Conservation (phyloP, 2,888 invertebrate genomes). For the Drosophila acutilabella region DNA sequence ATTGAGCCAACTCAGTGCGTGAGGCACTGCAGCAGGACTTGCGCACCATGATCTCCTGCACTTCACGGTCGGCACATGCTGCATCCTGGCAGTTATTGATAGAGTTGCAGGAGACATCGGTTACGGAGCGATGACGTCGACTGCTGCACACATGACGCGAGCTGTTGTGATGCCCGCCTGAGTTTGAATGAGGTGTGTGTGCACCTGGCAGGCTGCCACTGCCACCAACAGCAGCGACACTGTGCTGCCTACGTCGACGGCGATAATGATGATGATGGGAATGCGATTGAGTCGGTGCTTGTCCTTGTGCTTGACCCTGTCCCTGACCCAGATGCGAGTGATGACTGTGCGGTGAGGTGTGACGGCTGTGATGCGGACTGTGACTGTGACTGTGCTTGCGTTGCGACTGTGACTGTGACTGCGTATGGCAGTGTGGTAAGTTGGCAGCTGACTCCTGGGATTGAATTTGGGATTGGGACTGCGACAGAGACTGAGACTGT, state of each 20-base stretch:
- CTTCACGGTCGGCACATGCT: constrained; percentile 82
- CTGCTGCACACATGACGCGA: constrained; percentile 70
- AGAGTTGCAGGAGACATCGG: constrained; percentile 83
- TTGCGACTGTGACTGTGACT: constrained; percentile 47
- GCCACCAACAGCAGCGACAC: constrained; percentile 64
- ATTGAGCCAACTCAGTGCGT: constrained; percentile 84
- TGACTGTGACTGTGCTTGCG: constrained; percentile 74
- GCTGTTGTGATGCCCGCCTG: constrained; percentile 34
- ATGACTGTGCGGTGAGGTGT: constrained; percentile 81
- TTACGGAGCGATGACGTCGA: constrained; percentile 84
- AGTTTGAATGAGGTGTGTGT: constrained; percentile 58
- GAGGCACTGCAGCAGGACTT: constrained; percentile 82
- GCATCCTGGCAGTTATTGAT: constrained; percentile 82
- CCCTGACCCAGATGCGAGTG: constrained; percentile 60
- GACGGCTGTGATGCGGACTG: constrained; percentile 77
- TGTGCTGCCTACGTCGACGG: constrained; percentile 60
- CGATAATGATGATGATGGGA: constrained; percentile 76
- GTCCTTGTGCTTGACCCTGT: constrained; percentile 37
- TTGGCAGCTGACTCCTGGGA: constrained; percentile 48
- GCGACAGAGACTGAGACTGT: constrained; percentile 27
- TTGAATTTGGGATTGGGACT: constrained; percentile 23
- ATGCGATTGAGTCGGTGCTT: constrained; percentile 65
- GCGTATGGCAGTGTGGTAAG: constrained; percentile 68
- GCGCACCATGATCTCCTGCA: constrained; percentile 84
- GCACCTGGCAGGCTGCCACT: constrained; percentile 76